Evolutionary conservation across 2,888 invertebrate genomes (phyloP).

Genomic region (Plagodis pulveraria): DNA sequence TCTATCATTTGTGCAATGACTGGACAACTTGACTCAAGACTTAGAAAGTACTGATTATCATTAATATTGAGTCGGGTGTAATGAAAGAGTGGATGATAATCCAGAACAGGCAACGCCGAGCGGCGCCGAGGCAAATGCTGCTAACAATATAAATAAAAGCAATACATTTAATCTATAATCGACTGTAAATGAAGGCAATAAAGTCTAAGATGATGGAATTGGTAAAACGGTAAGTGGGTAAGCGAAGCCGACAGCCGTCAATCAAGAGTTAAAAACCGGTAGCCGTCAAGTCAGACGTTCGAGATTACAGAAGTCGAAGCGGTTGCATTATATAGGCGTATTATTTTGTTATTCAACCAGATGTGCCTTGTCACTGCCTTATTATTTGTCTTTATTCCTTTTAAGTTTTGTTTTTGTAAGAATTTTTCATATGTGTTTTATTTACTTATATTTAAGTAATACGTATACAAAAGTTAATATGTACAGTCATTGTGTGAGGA

Average conservation of each 20-base stretch:
- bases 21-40: conserved; percentile 48
- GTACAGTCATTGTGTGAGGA: no score
- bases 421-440: no score
- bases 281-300: conserved; percentile 77
- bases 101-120: conserved; percentile 74
- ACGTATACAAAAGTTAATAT: no score
- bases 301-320: conserved; percentile 76
- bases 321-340: conserved; percentile 45
- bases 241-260: conserved; percentile 83
- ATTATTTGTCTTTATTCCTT: conserved; percentile 19
- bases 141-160: conserved; percentile 41
- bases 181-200: conserved; percentile 39
- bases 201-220: conserved; percentile 32
- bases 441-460: no score
- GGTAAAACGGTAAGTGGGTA: conserved; percentile 55
- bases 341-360: conserved; percentile 35
- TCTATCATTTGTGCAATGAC: conserved; percentile 32
- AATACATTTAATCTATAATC: conserved; percentile 37
- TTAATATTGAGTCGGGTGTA: conserved; percentile 80
- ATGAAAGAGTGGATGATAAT: conserved; percentile 83
- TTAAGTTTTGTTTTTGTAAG: conserved; percentile 3
- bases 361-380: conserved; percentile 33
- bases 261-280: conserved; percentile 84
- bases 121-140: conserved; percentile 78
- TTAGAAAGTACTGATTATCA: conserved; percentile 75